These are phyloP conservation scores for Austrofundulus limnaeus DNA, from an alignment of 2,113 vertebrate genomes.

Conservation along the genomic window DNA sequence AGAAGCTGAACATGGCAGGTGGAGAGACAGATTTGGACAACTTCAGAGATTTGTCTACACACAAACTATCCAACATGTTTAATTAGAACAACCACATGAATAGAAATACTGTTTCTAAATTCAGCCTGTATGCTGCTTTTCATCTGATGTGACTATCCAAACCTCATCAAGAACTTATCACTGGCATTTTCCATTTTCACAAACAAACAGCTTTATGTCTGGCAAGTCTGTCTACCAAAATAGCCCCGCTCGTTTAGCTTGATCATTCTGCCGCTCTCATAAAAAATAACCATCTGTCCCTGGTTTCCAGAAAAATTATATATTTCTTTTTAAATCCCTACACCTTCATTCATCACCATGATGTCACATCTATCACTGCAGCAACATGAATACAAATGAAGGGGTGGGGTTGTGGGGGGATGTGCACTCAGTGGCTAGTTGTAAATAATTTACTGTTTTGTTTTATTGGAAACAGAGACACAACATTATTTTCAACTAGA, in stretches of 20 bases:
- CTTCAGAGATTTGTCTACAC: slow-evolving; percentile 10
- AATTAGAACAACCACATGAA: slow-evolving; percentile 14
- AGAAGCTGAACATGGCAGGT: slow-evolving; percentile 31
- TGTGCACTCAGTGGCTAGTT: slow-evolving; percentile 65
- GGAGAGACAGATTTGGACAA: slow-evolving; percentile 18
- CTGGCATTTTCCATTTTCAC: slow-evolving; percentile 50
- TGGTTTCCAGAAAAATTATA: slow-evolving; percentile 57
- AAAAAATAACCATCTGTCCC: slow-evolving; percentile 80
- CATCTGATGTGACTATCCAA: slow-evolving; percentile 7
- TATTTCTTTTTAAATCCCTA: slow-evolving; percentile 68
- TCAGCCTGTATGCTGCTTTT: slow-evolving; percentile 10
- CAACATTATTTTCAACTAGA: slow-evolving; percentile 71
- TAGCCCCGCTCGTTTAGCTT: slow-evolving; percentile 68
- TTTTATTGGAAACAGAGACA: slow-evolving; percentile 76
- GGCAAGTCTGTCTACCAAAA: slow-evolving; percentile 53
- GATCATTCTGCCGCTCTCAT: slow-evolving; percentile 71
- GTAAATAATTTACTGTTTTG: slow-evolving; percentile 81
- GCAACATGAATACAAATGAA: slow-evolving; percentile 75
- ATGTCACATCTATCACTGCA: slow-evolving; percentile 76
- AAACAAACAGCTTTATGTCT: slow-evolving; percentile 38
- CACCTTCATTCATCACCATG: slow-evolving; percentile 75
- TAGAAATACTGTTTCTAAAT: slow-evolving; percentile 9
- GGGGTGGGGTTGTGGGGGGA: slow-evolving; percentile 65
- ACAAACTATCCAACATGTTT: slow-evolving; percentile 15
- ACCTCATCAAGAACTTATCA: slow-evolving; percentile 14